Evolutionary conservation across 2,888 invertebrate species (phyloP).

Genomic region (Nemapogon koenigi): DNA sequence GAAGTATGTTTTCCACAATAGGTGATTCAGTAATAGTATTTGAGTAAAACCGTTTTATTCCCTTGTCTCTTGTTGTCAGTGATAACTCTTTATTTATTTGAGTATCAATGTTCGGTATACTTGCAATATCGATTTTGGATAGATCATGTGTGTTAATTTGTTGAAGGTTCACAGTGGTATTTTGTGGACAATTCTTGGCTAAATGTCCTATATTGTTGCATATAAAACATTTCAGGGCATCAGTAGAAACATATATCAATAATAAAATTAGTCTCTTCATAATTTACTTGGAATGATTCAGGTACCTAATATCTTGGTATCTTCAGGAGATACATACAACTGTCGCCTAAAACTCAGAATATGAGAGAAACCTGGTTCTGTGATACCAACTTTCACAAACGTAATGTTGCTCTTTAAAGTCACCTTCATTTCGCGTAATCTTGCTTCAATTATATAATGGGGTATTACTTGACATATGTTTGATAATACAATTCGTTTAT

Average conservation of each 20-base stretch:
- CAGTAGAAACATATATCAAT: conserved; percentile 14
- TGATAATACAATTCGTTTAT: conserved; percentile 17
- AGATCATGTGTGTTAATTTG: too few relatives aligned
- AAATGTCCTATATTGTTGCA: conserved; percentile 13
- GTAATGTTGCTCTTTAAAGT: background rate
- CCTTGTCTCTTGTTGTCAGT: too few relatives aligned
- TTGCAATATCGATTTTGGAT: too few relatives aligned
- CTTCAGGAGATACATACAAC: conserved; percentile 12
- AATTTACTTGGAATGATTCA: conserved; percentile 13
- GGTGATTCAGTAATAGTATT: too few relatives aligned
- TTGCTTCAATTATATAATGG: conserved; percentile 4
- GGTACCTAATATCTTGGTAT: conserved; percentile 10
- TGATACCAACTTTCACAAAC: conserved; percentile 4
- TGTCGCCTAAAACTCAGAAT: conserved; percentile 8
- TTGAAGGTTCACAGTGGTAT: background rate
- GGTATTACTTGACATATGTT: conserved; percentile 16
- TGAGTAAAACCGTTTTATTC: too few relatives aligned
- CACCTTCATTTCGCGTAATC: background rate
- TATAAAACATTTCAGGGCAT: conserved; percentile 13
- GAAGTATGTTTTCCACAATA: too few relatives aligned
- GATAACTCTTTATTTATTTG: too few relatives aligned
- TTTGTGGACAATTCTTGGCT: conserved; percentile 12
- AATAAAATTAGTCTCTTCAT: conserved; percentile 14
- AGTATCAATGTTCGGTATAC: too few relatives aligned
- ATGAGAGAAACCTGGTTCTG: conserved; percentile 4